Evolutionary conservation across 2,113 vertebrate species (phyloP), one percentile per base, ranked within the genome.

Genomic region (Nerophis lumbriciformis): DNA sequence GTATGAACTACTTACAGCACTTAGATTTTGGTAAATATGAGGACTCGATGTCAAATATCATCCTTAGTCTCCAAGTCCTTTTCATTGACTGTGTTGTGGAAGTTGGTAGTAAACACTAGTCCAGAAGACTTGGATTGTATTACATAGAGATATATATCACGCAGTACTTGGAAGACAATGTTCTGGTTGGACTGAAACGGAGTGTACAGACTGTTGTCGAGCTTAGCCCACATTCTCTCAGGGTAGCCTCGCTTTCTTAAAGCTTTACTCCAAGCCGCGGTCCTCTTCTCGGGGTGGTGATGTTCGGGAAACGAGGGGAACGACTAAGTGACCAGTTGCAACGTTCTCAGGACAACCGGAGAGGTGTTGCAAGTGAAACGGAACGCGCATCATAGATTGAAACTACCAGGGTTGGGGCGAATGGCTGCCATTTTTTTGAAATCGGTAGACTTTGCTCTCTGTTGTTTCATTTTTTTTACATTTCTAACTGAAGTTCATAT

Each of bases 91-190:
- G 86, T 90, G 85, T 90, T 56, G 79, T 89, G 84, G 78, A 88
- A 89, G 80, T 90, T 88, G 81, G 81, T 89, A 89, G 86, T 87
- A 88, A 89, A 87, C 85, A 87, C 85, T 91, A 87, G 85, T 86
- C 85, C 85, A 85, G 83, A 91, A 79, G 75, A 88, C 84, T 86
- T 83, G 87, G 87, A 86, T 88, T 90, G 83, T 90, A 88, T 85
- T 84, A 87, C 88, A 84, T 89, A 90, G 88, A 90, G 81, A 82
- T 83, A 87, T 89, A 91, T 90, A 90, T 88, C 83, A 90, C 84
- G 85, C 89, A 88, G 85, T 87, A 85, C 81, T 90, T 81, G 77
- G 77, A 85, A 83, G 80, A 88, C 85, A 87, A 81, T 79, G 85
- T 90, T 86, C 88, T 86, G 83, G 87, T 85, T 88, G 86, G 88